Evolutionary conservation across 2,113 vertebrate species (phyloP).

Genomic region (Cyprinodon tularosa): DNA sequence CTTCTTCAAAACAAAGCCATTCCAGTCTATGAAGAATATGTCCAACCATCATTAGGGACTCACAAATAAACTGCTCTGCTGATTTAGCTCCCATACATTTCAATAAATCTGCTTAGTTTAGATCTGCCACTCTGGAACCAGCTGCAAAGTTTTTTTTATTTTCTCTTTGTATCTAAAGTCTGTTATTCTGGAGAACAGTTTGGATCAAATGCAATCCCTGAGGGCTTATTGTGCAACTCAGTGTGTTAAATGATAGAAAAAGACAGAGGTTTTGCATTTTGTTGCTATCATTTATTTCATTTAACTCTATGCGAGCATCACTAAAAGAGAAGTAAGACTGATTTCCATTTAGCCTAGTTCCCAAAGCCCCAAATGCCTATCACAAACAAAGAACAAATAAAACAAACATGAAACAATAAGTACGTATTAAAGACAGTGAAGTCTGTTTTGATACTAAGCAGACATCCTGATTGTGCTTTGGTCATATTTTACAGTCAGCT

Average conservation of each 20-base stretch:
- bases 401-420: not conserved
- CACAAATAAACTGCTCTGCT: too few relatives aligned
- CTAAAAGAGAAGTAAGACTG: not conserved
- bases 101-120: not conserved
- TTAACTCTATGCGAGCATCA: not conserved
- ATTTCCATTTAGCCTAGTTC: not conserved
- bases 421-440: not conserved
- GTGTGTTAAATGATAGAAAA: not conserved
- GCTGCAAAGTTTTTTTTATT: not conserved
- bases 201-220: not conserved
- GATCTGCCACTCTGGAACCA: not conserved
- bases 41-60: too few relatives aligned
- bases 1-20: too few relatives aligned
- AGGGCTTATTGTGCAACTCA: not conserved
- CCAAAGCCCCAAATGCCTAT: not conserved
- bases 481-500: slow-evolving; percentile 61
- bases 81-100: too few relatives aligned
- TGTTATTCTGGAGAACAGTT: not conserved
- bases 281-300: not conserved
- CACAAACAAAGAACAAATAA: not conserved
- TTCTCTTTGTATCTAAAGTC: not conserved
- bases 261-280: not conserved
- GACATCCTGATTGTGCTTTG: slow-evolving; percentile 36
- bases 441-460: not conserved
- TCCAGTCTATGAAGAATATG: too few relatives aligned